Evolutionary conservation across 2,797 vertebrate genomes (phyloP), one percentile per base, ranked within the genome.

Genomic region (Pipistrellus pygmaeus): DNA sequence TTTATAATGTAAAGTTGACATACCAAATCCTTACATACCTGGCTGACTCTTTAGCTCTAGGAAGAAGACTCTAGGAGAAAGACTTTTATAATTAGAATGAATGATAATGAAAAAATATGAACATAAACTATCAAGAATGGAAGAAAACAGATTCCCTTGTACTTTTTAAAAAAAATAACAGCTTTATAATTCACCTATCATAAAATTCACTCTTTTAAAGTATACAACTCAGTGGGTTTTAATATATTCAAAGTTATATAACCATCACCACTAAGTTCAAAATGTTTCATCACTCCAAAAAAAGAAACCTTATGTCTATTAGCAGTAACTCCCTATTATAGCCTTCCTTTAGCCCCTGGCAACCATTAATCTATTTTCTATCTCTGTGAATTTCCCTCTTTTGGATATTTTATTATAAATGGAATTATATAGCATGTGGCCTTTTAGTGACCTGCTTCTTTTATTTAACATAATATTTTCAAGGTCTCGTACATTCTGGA

Each of bases 131-230:
- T 77, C 60, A n/a, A 57, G 35, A 30, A 18, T 13, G 6, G 8
- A 6, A 8, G 8, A 32, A 75, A 77, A 72, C 5, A 41, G 51
- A 17, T 38, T 38, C 3, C n/a, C 21, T 68, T 62, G 21, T 27
- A 11, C 17, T 30, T 51, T 71, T 38, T 23, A 18, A 35, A n/a
- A 35, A n/a, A 71, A 71, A 71, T 66, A 71, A 55, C 10, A 69
- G 35, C 57, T 88, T 89, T 87, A 64, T 15, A 86, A 92, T 76
- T 85, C 21, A 55, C 5, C 4, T 68, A 51, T 62, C 18, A n/a
- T 84, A 93, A 92, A 68, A 80, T 88, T n/a, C 21, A 85, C 12
- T 9, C n/a, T 68, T 86, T 62, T 46, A 68, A 60, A 93, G 14
- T 53, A 46, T 10, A 66, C 17, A 53, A 10, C 25, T 78, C 53